A percentile compares a stretch with the other conserved stretches of the same genome.
These are phyloP conservation scores for Notoglanidium macrostoma DNA, from an alignment of 2,797 vertebrate genomes.

Conservation along the genomic window DNA sequence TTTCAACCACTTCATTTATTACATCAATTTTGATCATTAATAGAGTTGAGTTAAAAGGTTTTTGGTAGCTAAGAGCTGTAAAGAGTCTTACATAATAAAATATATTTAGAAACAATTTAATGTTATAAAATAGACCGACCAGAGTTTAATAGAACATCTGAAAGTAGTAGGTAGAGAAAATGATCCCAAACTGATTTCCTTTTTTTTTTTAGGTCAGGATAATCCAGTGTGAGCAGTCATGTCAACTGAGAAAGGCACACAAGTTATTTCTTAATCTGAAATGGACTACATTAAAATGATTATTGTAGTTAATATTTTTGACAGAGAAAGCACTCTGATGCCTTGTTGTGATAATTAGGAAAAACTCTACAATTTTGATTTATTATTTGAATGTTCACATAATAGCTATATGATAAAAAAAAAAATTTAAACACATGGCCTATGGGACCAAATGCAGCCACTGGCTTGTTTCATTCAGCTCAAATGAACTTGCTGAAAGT, in stretches of 20 bases:
- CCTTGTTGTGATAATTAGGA: neutral
- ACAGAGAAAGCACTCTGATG: neutral
- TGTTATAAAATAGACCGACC: neutral
- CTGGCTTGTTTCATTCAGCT: neutral
- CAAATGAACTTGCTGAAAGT: neutral
- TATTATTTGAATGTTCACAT: neutral
- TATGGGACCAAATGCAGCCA: neutral
- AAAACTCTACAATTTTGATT: neutral
- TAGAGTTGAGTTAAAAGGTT: neutral
- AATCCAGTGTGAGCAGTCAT: neutral
- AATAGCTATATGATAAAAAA: neutral
- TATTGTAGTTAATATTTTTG: neutral
- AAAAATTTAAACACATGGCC: neutral
- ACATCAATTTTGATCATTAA: neutral
- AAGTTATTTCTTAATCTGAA: neutral
- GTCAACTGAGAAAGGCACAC: neutral
- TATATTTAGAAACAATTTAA: neutral
- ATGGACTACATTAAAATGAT: neutral
- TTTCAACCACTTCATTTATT: neutral
- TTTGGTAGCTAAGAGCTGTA: neutral
- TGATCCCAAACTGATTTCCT: neutral
- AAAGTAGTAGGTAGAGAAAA: constrained; percentile 5
- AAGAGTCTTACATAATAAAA: neutral
- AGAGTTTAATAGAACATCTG: neutral
- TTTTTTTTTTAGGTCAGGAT: neutral